Percentiles rank a stretch among this genome's conserved stretches.
Conservation (phyloP, 2,113 vertebrate species). For the Perca schrenkii region DNA sequence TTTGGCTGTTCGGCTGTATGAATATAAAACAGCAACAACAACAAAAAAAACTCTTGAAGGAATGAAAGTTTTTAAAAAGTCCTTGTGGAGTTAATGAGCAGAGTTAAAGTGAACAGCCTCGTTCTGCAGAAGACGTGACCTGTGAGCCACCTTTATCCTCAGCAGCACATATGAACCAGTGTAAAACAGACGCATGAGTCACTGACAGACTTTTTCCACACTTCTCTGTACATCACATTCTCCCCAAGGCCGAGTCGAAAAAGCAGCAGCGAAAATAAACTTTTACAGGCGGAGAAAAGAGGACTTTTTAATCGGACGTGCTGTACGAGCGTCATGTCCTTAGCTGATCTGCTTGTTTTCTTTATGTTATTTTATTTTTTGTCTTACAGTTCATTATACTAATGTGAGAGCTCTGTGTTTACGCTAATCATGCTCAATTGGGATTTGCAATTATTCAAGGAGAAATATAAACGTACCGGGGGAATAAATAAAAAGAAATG, state of each 20-base stretch:
- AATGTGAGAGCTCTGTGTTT: background rate
- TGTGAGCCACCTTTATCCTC: background rate
- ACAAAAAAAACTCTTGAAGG: background rate
- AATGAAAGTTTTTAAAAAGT: background rate
- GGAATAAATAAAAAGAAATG: background rate
- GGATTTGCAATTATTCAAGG: background rate
- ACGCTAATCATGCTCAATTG: background rate
- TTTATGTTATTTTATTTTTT: background rate
- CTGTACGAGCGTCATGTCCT: background rate
- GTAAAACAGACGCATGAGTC: background rate
- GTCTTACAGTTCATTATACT: background rate
- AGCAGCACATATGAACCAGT: background rate
- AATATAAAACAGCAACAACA: background rate
- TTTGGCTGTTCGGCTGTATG: background rate
- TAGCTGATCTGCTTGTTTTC: background rate
- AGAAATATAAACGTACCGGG: background rate
- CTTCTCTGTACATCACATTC: constrained; percentile 1
- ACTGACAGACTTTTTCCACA: background rate
- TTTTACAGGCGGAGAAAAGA: background rate
- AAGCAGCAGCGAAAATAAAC: background rate
- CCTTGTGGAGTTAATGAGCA: background rate
- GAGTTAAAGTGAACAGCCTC: background rate
- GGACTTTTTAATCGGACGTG: background rate
- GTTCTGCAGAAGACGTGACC: background rate
- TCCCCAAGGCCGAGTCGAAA: background rate